phyloP scores from a whole-genome alignment of 2,797 vertebrate species.

The Crax fasciolata region DNA sequence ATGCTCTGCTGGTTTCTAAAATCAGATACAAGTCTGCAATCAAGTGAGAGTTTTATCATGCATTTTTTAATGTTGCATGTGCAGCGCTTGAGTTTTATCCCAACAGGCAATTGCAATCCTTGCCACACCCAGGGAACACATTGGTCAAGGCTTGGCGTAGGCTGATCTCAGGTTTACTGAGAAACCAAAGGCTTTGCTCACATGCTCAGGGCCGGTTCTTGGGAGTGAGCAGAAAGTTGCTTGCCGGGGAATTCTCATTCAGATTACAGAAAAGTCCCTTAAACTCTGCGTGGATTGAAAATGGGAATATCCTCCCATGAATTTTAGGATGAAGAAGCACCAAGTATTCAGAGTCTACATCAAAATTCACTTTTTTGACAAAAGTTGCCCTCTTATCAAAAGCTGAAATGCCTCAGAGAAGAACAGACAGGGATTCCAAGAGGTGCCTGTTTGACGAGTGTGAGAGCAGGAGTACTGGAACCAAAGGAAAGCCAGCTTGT shows the following conservation, averaged over 20 bases:
- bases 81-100: neutral
- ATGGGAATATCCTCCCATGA: neutral
- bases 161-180: neutral
- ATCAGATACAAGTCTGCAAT: conserved; percentile 36
- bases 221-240: neutral
- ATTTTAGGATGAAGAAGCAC: neutral
- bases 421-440: neutral
- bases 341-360: neutral
- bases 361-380: neutral
- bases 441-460: neutral
- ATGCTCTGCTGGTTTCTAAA: conserved; percentile 41
- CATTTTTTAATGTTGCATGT: neutral
- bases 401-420: neutral
- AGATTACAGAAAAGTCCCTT: neutral
- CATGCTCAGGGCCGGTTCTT: neutral
- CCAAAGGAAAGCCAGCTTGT: neutral
- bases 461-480: neutral
- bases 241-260: neutral
- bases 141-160: neutral
- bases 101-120: neutral
- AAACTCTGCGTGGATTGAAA: neutral
- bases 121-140: neutral
- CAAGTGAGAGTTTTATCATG: neutral
- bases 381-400: neutral
- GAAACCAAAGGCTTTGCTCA: neutral